Evolutionary conservation across 2,113 vertebrate genomes (phyloP).

Genomic region (Coryphaenoides rupestris): DNA sequence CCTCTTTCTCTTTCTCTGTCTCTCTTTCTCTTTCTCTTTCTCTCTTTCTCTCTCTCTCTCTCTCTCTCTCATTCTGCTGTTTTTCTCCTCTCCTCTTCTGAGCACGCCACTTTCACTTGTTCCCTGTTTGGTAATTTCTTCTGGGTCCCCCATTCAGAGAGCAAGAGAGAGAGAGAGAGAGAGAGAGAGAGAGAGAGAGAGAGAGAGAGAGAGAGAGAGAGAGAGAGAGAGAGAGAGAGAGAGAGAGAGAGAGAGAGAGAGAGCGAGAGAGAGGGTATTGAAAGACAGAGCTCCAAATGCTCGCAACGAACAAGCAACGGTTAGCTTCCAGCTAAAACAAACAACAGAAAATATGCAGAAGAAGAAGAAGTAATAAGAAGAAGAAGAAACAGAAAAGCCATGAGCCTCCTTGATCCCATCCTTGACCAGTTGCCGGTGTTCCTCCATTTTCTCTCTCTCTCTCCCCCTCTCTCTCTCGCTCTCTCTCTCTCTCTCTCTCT

Average conservation of each 20-base stretch:
- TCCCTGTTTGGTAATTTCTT: conserved; percentile 23
- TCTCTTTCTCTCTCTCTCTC: conserved; percentile 17
- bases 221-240: too few relatives aligned
- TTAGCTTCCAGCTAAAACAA: neutral
- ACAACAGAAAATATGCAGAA: neutral
- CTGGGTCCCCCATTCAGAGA: conserved; percentile 22
- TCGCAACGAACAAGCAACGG: too few relatives aligned
- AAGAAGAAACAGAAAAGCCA: conserved; percentile 1
- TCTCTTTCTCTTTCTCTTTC: neutral
- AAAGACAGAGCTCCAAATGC: too few relatives aligned
- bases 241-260: too few relatives aligned
- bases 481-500: too few relatives aligned
- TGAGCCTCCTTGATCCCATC: neutral
- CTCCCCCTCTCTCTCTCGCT: too few relatives aligned
- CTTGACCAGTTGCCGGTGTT: conserved; percentile 11
- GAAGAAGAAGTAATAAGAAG: too few relatives aligned
- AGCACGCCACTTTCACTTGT: conserved; percentile 33
- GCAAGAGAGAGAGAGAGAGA: too few relatives aligned
- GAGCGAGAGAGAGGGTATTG: too few relatives aligned
- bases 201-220: too few relatives aligned
- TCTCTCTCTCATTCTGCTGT: conserved; percentile 27
- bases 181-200: too few relatives aligned
- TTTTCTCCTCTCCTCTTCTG: conserved; percentile 17
- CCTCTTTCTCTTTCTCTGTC: conserved; percentile 4
- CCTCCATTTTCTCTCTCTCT: conserved; percentile 39